Percentiles rank a stretch among this genome's conserved stretches.
These are phyloP conservation scores for Tinea pellionella DNA, from an alignment of 2,888 invertebrate species.

Conservation along the genomic window DNA sequence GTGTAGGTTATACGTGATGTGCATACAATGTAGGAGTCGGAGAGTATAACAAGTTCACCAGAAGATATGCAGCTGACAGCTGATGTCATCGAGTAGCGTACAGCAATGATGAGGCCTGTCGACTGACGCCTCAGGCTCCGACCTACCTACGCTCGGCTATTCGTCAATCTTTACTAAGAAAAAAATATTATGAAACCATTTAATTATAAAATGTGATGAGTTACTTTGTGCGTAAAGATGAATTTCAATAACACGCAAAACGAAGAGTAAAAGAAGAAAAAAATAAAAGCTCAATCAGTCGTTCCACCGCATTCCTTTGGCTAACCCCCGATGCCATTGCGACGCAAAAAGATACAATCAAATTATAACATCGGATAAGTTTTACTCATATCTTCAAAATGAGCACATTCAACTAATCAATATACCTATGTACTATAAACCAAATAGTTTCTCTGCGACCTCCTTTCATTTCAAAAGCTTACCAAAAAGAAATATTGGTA, in stretches of 20 bases:
- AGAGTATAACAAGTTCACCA: not conserved
- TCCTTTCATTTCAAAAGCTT: slow-evolving; percentile 4
- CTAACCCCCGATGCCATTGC: not conserved
- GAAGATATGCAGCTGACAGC: slow-evolving; percentile 11
- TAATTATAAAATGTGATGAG: not conserved
- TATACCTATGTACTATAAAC: not conserved
- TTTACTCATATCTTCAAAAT: not conserved
- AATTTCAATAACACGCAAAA: not conserved
- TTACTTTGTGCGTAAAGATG: not conserved
- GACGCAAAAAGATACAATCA: not conserved
- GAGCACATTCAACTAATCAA: not conserved
- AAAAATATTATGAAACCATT: not conserved
- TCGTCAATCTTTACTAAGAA: slow-evolving; percentile 2
- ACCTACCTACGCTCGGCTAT: not conserved
- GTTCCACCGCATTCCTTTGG: slow-evolving; percentile 1
- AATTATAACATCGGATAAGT: not conserved
- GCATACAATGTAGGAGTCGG: slow-evolving; percentile 19
- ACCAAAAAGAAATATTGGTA: slow-evolving; percentile 12
- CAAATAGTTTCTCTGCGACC: not conserved
- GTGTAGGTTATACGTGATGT: slow-evolving; percentile 18
- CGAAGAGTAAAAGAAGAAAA: not conserved
- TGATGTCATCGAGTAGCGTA: slow-evolving; percentile 2
- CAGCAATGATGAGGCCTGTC: slow-evolving; percentile 6
- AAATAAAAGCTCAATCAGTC: not conserved
- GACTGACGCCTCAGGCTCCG: slow-evolving; percentile 1